phyloP scores from a whole-genome alignment of 2,113 vertebrate species.

The Rhipidura dahli region DNA sequence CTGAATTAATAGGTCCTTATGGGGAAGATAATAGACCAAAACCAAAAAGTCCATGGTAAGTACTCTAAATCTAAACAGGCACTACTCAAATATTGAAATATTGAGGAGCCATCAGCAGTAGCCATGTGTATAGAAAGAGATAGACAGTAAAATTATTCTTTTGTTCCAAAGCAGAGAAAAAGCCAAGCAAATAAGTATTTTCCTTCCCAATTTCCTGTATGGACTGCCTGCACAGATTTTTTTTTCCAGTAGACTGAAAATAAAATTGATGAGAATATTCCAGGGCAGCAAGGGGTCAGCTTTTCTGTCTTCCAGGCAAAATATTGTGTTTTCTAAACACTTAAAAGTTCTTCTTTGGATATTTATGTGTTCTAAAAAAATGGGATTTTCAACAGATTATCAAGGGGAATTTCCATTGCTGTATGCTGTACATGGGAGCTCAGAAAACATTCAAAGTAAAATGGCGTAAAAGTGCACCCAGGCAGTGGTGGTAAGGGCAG shows the following conservation, averaged over 20 bases:
- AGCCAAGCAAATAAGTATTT: neutral
- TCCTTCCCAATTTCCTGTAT: neutral
- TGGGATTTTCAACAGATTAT: neutral
- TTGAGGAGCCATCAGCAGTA: neutral
- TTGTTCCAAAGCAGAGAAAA: neutral
- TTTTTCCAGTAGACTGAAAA: neutral
- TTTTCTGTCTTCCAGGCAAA: neutral
- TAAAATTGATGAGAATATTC: neutral
- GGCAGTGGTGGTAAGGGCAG: rapidly evolving
- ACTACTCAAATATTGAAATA: neutral
- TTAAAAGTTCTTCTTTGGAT: neutral
- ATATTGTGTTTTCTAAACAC: neutral
- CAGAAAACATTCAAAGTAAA: neutral
- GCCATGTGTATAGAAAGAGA: neutral
- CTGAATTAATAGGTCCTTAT: neutral
- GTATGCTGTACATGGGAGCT: neutral
- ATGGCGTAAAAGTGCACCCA: neutral
- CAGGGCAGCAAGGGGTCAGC: neutral
- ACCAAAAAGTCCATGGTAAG: neutral
- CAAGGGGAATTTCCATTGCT: neutral
- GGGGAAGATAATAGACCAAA: neutral
- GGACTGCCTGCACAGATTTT: neutral
- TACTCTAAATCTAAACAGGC: neutral
- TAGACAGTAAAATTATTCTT: neutral
- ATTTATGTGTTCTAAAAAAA: neutral